These are phyloP conservation scores for Rotaria sp. DNA, from an alignment of 2,888 invertebrate genomes.

Conservation along the genomic window DNA sequence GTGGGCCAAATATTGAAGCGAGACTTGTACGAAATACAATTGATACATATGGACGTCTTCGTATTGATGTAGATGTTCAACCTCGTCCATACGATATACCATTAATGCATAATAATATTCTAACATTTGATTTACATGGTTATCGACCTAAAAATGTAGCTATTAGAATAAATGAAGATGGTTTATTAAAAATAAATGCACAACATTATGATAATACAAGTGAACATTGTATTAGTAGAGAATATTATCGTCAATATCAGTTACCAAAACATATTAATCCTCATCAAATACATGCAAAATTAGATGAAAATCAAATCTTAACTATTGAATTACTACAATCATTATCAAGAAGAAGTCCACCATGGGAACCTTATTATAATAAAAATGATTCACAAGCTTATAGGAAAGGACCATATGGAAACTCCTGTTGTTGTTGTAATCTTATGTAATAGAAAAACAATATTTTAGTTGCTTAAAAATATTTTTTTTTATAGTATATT, in stretches of 20 bases:
- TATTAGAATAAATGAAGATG: background rate
- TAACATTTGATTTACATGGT: constrained; percentile 12
- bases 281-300: background rate
- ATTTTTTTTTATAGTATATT: background rate
- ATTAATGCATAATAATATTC: background rate
- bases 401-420: too few relatives aligned
- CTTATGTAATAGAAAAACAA: background rate
- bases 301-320: constrained; percentile 7
- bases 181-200: background rate
- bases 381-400: background rate
- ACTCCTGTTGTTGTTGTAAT: background rate
- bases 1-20: background rate
- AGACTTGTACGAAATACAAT: background rate
- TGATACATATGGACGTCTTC: background rate
- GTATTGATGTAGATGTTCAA: background rate
- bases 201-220: background rate
- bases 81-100: background rate
- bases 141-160: background rate
- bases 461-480: background rate
- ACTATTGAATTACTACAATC: background rate
- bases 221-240: background rate
- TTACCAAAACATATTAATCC: background rate
- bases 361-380: background rate
- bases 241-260: constrained; percentile 22
- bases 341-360: background rate